Conservation (phyloP, 2,113 vertebrate genomes). For the Sus scrofa region T2T-Sscrofa CM000830.6:97135001-97135500, state of each 20-base stretch:
- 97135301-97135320: background rate
- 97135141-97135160: background rate
- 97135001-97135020: background rate
- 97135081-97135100: background rate
- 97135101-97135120: background rate
- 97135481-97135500: background rate
- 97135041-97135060: conserved; percentile 43
- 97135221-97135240: background rate
- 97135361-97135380: background rate
- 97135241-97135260: background rate
- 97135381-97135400: background rate
- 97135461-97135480: background rate
- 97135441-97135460: background rate
- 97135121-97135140: background rate
- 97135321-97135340: background rate
- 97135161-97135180: background rate
- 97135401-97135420: background rate
- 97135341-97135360: conserved; percentile 26
- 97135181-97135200: background rate
- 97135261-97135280: background rate
- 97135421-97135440: background rate
- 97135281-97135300: conserved; percentile 27
- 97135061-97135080: conserved; percentile 56
- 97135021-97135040: background rate
- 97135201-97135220: background rate